A percentile compares a stretch with the other conserved stretches of the same genome.
These are phyloP conservation scores for Monochamus saltuarius DNA, from an alignment of 1,140 invertebrate genomes.

Conservation along the genomic window DNA sequence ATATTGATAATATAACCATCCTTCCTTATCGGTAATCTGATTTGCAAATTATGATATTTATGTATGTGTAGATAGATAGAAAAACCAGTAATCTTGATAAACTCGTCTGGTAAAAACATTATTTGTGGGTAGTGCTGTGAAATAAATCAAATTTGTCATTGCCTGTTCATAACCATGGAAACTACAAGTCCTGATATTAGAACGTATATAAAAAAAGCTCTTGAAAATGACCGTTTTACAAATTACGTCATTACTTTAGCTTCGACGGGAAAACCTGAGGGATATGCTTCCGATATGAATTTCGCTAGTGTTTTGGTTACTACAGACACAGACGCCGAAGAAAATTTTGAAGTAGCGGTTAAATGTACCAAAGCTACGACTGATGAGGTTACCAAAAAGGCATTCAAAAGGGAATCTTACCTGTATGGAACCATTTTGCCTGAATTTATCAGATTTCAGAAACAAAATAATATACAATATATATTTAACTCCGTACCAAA, in stretches of 20 bases:
- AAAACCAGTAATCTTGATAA: too few species aligned
- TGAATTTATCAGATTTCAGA: slow-evolving; percentile 24
- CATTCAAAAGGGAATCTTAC: slow-evolving; percentile 31
- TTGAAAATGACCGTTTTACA: not conserved
- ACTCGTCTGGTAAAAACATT: too few species aligned
- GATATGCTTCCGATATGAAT: not conserved
- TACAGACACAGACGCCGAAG: not conserved
- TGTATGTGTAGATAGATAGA: too few species aligned
- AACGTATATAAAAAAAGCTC: not conserved
- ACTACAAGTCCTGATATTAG: too few species aligned
- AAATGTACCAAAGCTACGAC: not conserved
- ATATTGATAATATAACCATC: too few species aligned
- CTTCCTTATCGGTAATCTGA: too few species aligned
- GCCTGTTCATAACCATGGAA: too few species aligned
- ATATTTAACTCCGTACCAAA: slow-evolving; percentile 28
- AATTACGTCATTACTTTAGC: not conserved
- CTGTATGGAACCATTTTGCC: slow-evolving; percentile 33
- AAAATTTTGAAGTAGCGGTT: not conserved
- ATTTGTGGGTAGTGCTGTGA: too few species aligned
- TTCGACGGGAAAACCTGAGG: not conserved
- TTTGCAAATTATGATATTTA: too few species aligned
- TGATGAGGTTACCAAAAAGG: not conserved
- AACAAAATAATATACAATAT: slow-evolving; percentile 5
- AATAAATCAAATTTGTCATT: not conserved
- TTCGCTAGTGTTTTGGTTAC: not conserved